Evolutionary conservation across 2,797 vertebrate genomes (phyloP).

Genomic region (Craterocephalus amniculus): DNA sequence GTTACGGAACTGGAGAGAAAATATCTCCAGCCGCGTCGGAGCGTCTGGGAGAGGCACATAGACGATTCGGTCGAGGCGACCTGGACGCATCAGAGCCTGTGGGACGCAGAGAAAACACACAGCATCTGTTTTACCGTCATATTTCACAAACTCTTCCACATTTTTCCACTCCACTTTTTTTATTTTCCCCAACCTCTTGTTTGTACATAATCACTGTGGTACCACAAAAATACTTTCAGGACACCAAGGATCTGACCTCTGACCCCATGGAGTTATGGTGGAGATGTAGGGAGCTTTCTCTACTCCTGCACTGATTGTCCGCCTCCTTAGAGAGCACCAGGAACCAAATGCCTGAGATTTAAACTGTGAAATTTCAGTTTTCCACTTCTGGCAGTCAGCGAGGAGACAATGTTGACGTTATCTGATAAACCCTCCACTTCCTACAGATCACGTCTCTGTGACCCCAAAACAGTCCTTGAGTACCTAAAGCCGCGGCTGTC

Average conservation of each 20-base stretch:
- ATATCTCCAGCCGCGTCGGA: slow-evolving; percentile 89
- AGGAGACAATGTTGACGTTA: slow-evolving; percentile 59
- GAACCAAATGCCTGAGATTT: slow-evolving; percentile 22
- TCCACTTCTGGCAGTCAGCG: slow-evolving; percentile 40
- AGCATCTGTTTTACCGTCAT: slow-evolving; percentile 3
- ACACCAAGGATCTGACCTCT: slow-evolving; percentile 20
- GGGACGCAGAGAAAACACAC: slow-evolving; percentile 36
- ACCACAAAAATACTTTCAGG: slow-evolving; percentile 4
- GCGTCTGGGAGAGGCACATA: slow-evolving; percentile 93
- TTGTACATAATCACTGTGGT: neutral
- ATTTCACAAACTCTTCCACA: slow-evolving; percentile 16
- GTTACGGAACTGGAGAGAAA: slow-evolving; percentile 86
- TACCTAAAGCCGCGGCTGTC: slow-evolving; percentile 66
- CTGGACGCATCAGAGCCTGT: slow-evolving; percentile 95
- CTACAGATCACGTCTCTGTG: slow-evolving; percentile 69
- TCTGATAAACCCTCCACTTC: slow-evolving; percentile 70
- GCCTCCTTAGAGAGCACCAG: neutral
- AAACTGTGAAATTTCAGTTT: slow-evolving; percentile 53
- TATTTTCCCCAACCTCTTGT: neutral
- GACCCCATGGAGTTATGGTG: slow-evolving; percentile 7
- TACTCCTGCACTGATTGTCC: neutral
- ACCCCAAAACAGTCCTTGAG: slow-evolving; percentile 74
- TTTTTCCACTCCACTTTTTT: neutral
- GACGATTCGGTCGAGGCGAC: slow-evolving; percentile 94
- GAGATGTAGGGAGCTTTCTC: neutral